A percentile compares a stretch with the other conserved stretches of the same genome.
phyloP scores from a whole-genome alignment of 2,113 vertebrate genomes.

The Labeo rohita region DNA sequence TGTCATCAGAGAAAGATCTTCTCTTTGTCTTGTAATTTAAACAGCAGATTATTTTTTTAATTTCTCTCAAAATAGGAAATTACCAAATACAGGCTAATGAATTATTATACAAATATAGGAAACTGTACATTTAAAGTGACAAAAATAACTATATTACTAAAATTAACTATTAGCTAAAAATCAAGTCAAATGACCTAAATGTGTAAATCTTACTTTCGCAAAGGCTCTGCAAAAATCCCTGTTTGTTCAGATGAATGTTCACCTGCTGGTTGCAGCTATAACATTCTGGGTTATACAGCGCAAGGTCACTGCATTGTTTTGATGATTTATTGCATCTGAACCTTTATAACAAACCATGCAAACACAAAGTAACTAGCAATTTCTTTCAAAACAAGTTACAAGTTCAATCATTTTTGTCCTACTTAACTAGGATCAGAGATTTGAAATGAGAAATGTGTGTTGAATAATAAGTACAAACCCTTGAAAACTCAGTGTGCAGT shows the following conservation, averaged over 20 bases:
- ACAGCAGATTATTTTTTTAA: background rate
- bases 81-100: too few species aligned
- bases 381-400: background rate
- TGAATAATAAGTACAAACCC: background rate
- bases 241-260: background rate
- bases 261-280: background rate
- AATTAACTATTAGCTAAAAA: background rate
- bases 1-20: background rate
- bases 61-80: too few species aligned
- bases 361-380: background rate
- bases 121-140: background rate
- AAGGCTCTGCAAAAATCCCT: background rate
- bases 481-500: background rate
- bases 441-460: background rate
- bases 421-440: background rate
- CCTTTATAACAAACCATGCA: background rate
- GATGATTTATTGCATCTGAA: background rate
- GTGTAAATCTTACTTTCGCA: background rate
- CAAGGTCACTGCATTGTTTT: background rate
- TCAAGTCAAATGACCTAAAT: too few species aligned
- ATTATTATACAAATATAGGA: background rate
- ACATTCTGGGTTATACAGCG: too few species aligned
- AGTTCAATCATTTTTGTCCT: background rate
- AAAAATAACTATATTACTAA: background rate
- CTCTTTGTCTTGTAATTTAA: background rate